Evolutionary conservation across 2,113 vertebrate species (phyloP), one percentile per base, ranked within the genome.

Genomic region (Halcyon senegalensis): DNA sequence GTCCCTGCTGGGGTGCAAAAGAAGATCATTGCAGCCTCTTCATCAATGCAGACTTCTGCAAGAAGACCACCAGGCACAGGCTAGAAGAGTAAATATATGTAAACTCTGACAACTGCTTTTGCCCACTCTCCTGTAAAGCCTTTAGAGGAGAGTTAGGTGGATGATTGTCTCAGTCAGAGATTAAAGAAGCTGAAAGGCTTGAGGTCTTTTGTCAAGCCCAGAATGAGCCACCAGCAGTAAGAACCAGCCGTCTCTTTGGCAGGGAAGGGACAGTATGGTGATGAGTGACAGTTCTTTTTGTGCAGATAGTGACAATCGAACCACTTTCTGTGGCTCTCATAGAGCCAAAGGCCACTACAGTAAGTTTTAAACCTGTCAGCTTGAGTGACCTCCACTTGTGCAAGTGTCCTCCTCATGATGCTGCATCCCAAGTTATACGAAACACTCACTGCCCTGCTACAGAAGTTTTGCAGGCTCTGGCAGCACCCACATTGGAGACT

Each of bases 331-430:
- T 78, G 77, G 95, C 96, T 97, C 97, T 97, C 95, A 89, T 92
- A 97, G 97, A 95, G 75, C 87, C 92, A 97, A 98, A 98, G 97
- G 98, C 24, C 55, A 21, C 55, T 50, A 55, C 9, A 62, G 46
- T 25, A 74, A 50, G 30, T 74, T 98, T 98, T 91, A 82, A 87
- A 86, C 69, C 96, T 97, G 96, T 97, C 98, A 97, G 69, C 27
- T 55, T 55, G 12, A 79, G 18, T 30, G 30, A 46, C 66, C 16
- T 87, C 63, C 77, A 67, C 10, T 59, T 69, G 21, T 92, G 27
- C 27, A n/a, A 25, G 60, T 53, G 59, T 70, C 39, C 53, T 62
- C 16, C 30, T 21, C 15, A 31, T 2, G 11, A 24, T 63, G 79
- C 35, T 46, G 41, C 41, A 46, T 66, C 16, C 76, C 35, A 27